A percentile compares a stretch with the other conserved stretches of the same genome.
phyloP scores from a whole-genome alignment of 2,888 invertebrate species.

The Carabus problematicus region DNA sequence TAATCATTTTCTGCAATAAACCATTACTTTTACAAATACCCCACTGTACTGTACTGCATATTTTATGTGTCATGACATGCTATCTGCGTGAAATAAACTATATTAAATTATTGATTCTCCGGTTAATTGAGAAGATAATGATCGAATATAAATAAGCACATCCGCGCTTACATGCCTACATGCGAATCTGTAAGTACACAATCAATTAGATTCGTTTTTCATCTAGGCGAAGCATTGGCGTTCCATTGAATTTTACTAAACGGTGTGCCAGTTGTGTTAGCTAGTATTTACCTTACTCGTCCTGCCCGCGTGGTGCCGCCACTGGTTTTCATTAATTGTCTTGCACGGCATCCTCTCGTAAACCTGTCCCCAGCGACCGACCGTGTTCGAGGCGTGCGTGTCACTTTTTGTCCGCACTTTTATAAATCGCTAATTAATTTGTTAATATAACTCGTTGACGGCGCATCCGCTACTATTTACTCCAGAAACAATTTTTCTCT shows the following conservation, averaged over 20 bases:
- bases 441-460: constrained; percentile 37
- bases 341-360: constrained; percentile 19
- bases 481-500: neutral
- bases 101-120: constrained; percentile 6
- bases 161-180: too few species aligned
- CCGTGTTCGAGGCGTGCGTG: constrained; percentile 18
- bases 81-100: neutral
- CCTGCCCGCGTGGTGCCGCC: neutral
- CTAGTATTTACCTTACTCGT: too few species aligned
- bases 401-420: constrained; percentile 29
- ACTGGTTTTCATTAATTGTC: constrained; percentile 25
- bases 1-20: too few species aligned
- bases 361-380: constrained; percentile 18
- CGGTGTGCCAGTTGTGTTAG: too few species aligned
- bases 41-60: too few species aligned
- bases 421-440: constrained; percentile 35
- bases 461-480: constrained; percentile 26
- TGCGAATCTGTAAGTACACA: too few species aligned
- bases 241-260: too few species aligned
- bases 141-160: neutral
- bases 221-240: too few species aligned
- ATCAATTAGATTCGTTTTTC: too few species aligned
- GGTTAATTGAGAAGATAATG: constrained; percentile 8
- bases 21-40: too few species aligned
- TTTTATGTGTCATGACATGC: neutral